phyloP scores from a whole-genome alignment of 2,797 vertebrate genomes.

The Vespertilio murinus region DNA sequence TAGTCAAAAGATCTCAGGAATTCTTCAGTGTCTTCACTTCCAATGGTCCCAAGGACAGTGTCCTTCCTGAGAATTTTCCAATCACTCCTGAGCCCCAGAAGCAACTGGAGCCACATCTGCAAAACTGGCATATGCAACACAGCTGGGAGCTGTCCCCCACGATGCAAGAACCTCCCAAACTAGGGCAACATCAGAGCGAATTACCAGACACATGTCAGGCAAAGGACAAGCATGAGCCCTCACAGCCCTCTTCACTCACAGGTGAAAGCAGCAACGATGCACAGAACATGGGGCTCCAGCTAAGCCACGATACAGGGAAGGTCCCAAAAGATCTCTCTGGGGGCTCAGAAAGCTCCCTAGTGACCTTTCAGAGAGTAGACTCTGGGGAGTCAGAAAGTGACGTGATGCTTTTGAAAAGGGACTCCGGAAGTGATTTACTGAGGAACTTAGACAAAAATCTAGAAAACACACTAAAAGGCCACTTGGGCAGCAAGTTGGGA shows the following conservation, averaged over 20 bases:
- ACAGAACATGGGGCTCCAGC: background rate
- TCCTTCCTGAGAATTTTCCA: background rate
- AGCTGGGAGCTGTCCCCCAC: background rate
- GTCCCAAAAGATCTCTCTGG: background rate
- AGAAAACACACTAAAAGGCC: background rate
- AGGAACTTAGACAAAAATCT: background rate
- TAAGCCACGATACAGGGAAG: background rate
- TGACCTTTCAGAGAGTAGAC: too few species aligned
- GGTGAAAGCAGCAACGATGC: background rate
- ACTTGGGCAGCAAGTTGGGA: background rate
- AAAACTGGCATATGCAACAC: background rate
- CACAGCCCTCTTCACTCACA: background rate
- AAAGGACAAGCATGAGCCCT: background rate
- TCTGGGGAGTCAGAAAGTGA: background rate
- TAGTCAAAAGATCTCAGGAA: background rate
- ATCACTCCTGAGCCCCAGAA: background rate
- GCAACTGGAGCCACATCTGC: slow-evolving; percentile 56
- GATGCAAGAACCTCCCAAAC: background rate
- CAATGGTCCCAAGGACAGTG: background rate
- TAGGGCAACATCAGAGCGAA: background rate
- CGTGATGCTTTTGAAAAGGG: background rate
- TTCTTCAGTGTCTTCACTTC: background rate
- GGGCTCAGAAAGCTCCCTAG: background rate
- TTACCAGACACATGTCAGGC: background rate
- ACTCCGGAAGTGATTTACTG: background rate